These are phyloP conservation scores for Agrochola circellaris DNA, from an alignment of 2,888 invertebrate species.

Conservation along the genomic window DNA sequence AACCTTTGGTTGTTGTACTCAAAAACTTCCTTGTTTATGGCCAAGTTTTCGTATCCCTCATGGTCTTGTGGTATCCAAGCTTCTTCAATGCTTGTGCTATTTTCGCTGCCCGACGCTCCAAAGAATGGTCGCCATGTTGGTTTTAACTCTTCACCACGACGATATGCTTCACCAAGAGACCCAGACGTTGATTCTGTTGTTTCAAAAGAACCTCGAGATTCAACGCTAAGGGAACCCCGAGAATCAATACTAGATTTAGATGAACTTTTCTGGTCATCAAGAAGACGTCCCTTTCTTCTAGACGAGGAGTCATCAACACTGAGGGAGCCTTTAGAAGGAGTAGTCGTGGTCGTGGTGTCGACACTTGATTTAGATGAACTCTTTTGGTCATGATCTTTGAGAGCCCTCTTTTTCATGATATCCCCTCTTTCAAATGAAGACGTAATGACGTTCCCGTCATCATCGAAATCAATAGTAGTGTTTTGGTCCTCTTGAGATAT, in stretches of 20 bases:
- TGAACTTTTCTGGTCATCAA: constrained; percentile 89
- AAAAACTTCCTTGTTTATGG: constrained; percentile 86
- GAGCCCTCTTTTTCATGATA: constrained; percentile 83
- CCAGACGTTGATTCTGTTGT: constrained; percentile 94
- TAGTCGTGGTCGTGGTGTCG: constrained; percentile 88
- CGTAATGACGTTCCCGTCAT: constrained; percentile 88
- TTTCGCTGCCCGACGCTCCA: constrained; percentile 94
- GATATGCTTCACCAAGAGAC: constrained; percentile 93
- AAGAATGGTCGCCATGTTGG: constrained; percentile 96
- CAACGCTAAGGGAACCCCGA: constrained; percentile 92
- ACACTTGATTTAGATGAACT: constrained; percentile 92
- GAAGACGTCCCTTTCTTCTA: constrained; percentile 81
- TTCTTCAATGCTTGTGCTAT: constrained; percentile 96
- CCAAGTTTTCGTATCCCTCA: constrained; percentile 91
- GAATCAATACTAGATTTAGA: constrained; percentile 92
- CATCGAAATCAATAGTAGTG: constrained; percentile 89
- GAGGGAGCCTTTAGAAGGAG: constrained; percentile 88
- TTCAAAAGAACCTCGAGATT: constrained; percentile 93
- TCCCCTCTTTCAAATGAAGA: constrained; percentile 87
- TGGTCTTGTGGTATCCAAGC: constrained; percentile 95
- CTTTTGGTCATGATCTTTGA: constrained; percentile 87
- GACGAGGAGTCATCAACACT: constrained; percentile 90
- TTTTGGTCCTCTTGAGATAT: constrained; percentile 90
- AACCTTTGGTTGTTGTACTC: constrained; percentile 86
- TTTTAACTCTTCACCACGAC: constrained; percentile 93